A percentile compares a stretch with the other conserved stretches of the same genome.
These are phyloP conservation scores for Homarus americanus DNA, from an alignment of 1,140 invertebrate genomes.

Conservation along the genomic window DNA sequence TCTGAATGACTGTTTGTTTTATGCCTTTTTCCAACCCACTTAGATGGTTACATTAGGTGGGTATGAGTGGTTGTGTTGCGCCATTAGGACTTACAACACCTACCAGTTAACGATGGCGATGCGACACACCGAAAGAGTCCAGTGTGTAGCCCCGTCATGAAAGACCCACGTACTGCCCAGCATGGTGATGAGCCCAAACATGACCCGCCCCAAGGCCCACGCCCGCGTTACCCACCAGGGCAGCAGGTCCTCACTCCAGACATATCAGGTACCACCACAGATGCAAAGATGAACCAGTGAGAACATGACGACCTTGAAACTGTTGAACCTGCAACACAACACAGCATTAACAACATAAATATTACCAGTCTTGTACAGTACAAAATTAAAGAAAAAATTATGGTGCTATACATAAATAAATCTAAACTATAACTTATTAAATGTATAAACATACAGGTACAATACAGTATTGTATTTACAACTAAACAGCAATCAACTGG, in stretches of 20 bases:
- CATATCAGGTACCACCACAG: slow-evolving; percentile 89
- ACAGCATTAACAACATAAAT: neutral
- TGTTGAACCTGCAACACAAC: slow-evolving; percentile 86
- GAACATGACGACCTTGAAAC: slow-evolving; percentile 94
- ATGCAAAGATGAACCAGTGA: slow-evolving; percentile 93
- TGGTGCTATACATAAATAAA: no score
- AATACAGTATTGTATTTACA: no score
- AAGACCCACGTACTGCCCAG: slow-evolving; percentile 90
- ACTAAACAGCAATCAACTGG: no score
- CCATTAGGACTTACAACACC: neutral
- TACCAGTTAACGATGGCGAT: slow-evolving; percentile 78
- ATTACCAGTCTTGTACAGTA: no score
- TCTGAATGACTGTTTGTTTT: no score
- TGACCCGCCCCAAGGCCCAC: slow-evolving; percentile 87
- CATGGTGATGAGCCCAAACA: slow-evolving; percentile 89
- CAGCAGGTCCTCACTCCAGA: slow-evolving; percentile 85
- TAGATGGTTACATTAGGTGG: no score
- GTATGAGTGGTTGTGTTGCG: neutral
- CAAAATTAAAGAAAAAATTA: no score
- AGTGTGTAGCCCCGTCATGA: slow-evolving; percentile 90
- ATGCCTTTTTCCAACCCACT: no score
- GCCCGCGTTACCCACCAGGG: slow-evolving; percentile 87
- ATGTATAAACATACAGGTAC: no score
- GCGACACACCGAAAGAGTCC: slow-evolving; percentile 84
- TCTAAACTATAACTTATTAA: no score